Conservation (phyloP, 2,113 vertebrate species). For the Epinephelus cyanopodus region DNA sequence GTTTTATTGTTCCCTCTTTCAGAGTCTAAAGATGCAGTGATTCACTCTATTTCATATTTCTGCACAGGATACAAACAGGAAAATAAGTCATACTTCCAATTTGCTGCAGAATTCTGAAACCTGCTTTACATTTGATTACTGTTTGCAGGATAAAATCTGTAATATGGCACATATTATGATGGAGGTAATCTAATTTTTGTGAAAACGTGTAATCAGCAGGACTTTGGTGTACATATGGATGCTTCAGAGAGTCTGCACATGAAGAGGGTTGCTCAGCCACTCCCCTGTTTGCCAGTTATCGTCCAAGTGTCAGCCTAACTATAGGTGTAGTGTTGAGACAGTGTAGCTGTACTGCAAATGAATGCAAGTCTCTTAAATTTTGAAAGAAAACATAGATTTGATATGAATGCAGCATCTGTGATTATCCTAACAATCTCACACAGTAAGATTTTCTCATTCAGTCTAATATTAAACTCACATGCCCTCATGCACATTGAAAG, state of each 20-base stretch:
- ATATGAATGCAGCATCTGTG: no score
- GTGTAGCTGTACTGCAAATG: no score
- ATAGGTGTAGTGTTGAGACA: no score
- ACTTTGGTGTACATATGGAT: not conserved
- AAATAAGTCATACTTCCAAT: not conserved
- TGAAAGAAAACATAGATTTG: no score
- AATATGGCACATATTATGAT: no score
- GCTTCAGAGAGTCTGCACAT: no score
- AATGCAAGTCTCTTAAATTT: no score
- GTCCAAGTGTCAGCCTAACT: not conserved
- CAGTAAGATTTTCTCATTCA: no score
- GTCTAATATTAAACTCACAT: no score
- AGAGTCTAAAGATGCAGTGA: not conserved
- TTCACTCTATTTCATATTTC: not conserved
- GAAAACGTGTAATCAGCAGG: not conserved
- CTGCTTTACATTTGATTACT: not conserved
- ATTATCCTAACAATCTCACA: no score
- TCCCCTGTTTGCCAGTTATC: not conserved
- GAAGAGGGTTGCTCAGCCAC: not conserved
- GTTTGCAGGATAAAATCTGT: not conserved
- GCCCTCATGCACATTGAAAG: no score
- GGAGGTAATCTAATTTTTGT: not conserved
- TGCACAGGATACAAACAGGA: not conserved
- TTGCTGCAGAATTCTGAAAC: not conserved
- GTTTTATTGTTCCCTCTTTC: constrained; percentile 14